Conservation (phyloP, 2,888 invertebrate species). For the Chironomus tentans region DNA sequence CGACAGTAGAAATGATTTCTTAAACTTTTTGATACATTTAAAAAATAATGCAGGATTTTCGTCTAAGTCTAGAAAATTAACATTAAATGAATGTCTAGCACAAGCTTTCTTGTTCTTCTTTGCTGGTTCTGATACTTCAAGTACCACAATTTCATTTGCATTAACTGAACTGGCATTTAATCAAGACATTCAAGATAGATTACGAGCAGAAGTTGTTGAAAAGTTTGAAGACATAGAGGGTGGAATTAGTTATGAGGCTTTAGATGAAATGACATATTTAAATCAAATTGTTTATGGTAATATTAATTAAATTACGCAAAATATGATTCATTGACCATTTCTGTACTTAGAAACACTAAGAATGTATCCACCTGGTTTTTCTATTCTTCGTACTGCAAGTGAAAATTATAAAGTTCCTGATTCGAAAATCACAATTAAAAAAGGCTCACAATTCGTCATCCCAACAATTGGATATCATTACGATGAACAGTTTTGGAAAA, state of each 20-base stretch:
- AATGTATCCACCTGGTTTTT: conserved; percentile 4
- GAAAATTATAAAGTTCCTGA: conserved; percentile 20
- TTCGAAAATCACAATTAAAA: conserved; percentile 8
- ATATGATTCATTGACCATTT: too few species aligned
- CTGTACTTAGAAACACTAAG: conserved; percentile 19
- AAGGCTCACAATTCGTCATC: conserved; percentile 16
- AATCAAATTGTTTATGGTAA: conserved; percentile 17
- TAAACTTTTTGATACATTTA: conserved; percentile 47
- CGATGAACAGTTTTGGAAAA: conserved; percentile 15
- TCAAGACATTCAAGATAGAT: conserved; percentile 17
- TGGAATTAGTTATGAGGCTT: not conserved
- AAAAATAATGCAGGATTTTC: conserved; percentile 40
- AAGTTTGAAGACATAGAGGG: not conserved
- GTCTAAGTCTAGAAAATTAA: conserved; percentile 29
- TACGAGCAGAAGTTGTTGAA: conserved; percentile 4
- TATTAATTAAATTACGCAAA: too few species aligned
- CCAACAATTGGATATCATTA: conserved; percentile 13
- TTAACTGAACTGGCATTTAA: conserved; percentile 4
- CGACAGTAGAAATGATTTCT: conserved; percentile 45
- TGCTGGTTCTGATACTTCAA: conserved; percentile 53
- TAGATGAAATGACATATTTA: conserved; percentile 17
- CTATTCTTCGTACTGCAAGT: not conserved
- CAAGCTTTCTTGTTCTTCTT: conserved; percentile 49
- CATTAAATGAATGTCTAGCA: conserved; percentile 41
- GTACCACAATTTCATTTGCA: conserved; percentile 46